phyloP scores from a whole-genome alignment of 1,140 invertebrate species.

The Lasioglossum baleicum region DNA sequence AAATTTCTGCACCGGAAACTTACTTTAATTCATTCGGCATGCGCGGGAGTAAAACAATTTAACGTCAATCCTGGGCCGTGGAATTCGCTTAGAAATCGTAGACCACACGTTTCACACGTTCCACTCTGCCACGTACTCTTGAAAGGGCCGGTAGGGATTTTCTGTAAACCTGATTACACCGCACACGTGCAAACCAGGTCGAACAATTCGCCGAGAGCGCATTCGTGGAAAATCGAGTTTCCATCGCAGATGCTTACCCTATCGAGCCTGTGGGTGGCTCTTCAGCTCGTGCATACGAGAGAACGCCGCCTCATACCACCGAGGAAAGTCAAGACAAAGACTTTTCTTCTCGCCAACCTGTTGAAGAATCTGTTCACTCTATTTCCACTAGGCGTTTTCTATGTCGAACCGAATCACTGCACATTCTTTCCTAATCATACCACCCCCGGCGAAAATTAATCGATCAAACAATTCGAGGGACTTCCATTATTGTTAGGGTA shows the following conservation, averaged over 20 bases:
- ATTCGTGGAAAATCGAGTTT: conserved; percentile 73
- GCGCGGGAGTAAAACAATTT: conserved; percentile 27
- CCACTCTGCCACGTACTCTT: conserved; percentile 19
- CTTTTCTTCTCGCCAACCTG: conserved; percentile 68
- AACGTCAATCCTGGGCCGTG: conserved; percentile 23
- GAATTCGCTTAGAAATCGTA: conserved; percentile 35
- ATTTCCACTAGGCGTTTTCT: conserved; percentile 22
- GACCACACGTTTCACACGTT: conserved; percentile 22
- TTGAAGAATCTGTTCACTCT: conserved; percentile 63
- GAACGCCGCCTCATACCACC: conserved; percentile 29
- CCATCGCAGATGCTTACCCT: conserved; percentile 68
- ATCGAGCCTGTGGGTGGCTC: conserved; percentile 47
- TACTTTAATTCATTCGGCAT: conserved; percentile 28
- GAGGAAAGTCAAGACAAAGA: conserved; percentile 68
- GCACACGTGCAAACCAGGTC: conserved; percentile 59
- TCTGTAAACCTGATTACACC: conserved; percentile 63
- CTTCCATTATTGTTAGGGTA: too few relatives aligned
- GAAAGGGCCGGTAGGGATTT: conserved; percentile 59
- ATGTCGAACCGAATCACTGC: conserved; percentile 18
- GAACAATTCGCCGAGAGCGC: conserved; percentile 63
- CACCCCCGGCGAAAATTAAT: too few relatives aligned
- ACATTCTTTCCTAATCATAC: too few relatives aligned
- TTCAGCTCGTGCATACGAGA: conserved; percentile 57
- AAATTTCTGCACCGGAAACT: not conserved
- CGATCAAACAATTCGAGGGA: too few relatives aligned